These are phyloP conservation scores for Melanostoma scalare DNA, from an alignment of 2,888 invertebrate genomes.

Conservation along the genomic window DNA sequence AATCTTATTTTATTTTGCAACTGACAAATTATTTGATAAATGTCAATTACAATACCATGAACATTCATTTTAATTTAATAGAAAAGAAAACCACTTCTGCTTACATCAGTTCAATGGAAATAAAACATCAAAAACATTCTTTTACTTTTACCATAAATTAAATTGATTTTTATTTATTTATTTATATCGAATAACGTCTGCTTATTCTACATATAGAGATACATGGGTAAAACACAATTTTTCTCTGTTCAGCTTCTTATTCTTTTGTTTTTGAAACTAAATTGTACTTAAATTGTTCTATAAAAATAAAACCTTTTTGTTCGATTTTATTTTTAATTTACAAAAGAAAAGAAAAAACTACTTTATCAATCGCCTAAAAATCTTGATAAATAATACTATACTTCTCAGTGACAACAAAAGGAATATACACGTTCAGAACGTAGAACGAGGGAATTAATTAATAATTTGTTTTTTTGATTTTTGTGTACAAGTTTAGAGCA, in stretches of 20 bases:
- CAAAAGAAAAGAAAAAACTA: constrained; percentile 32
- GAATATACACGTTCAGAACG: constrained; percentile 63
- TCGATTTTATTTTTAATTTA: constrained; percentile 3
- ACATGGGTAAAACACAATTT: not conserved
- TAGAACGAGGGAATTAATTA: constrained; percentile 53
- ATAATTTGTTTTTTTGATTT: constrained; percentile 24
- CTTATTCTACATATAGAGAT: constrained; percentile 33
- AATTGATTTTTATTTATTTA: constrained; percentile 55
- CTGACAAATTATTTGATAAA: too few species aligned
- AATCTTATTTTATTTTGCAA: too few species aligned
- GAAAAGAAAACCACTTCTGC: too few species aligned
- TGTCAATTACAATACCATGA: too few species aligned
- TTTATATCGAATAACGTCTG: constrained; percentile 35
- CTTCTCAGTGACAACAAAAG: constrained; percentile 58
- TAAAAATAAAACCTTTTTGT: not conserved
- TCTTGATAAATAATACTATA: constrained; percentile 69
- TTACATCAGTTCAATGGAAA: constrained; percentile 1
- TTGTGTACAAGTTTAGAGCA: constrained; percentile 39
- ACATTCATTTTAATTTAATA: not conserved
- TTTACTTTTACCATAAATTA: constrained; percentile 51
- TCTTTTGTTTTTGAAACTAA: not conserved
- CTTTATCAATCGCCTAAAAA: constrained; percentile 53
- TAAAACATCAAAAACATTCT: constrained; percentile 57
- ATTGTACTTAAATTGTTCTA: not conserved
- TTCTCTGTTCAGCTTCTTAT: not conserved